Evolutionary conservation across 2,113 vertebrate genomes (phyloP).

Genomic region (western clawed frog (Xenopus tropicalis)): UCB_Xtro_10.0 CM004443.2:193719001-193719500

Average conservation of each 20-base stretch:
- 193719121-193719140: not conserved
- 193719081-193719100: not conserved
- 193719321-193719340: not conserved
- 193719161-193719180: too few species aligned
- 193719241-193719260: not conserved
- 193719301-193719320: not conserved
- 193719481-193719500: too few species aligned
- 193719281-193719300: not conserved
- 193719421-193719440: not conserved
- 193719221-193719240: not conserved
- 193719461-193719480: too few species aligned
- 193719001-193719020: conserved; percentile 6
- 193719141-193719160: not conserved
- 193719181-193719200: too few species aligned
- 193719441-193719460: too few species aligned
- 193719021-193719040: conserved; percentile 4
- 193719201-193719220: not conserved
- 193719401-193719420: not conserved
- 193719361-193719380: not conserved
- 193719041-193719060: not conserved
- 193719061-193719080: not conserved
- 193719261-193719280: not conserved
- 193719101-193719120: not conserved
- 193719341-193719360: not conserved
- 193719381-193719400: not conserved